A percentile compares a stretch with the other conserved stretches of the same genome.
Evolutionary conservation across 2,797 vertebrate species (phyloP).

Genomic region (Cyprinodon diabolis): DNA sequence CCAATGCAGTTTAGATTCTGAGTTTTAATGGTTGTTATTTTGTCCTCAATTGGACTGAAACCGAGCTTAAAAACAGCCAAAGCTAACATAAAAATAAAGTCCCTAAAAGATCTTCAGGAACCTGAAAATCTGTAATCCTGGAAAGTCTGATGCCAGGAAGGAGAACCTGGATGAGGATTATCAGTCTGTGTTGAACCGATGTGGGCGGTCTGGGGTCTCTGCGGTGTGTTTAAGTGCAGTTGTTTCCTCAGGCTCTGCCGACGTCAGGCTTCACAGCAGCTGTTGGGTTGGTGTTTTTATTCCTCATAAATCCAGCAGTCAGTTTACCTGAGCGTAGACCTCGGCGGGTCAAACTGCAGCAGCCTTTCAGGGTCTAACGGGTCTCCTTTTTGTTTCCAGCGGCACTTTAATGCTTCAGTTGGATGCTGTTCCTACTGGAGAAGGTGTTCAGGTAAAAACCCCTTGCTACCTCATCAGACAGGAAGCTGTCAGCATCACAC

Average conservation of each 20-base stretch:
- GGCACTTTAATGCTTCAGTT: constrained; percentile 81
- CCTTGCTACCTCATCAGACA: neutral
- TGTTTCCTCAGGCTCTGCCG: neutral
- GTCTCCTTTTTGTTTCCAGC: constrained; percentile 55
- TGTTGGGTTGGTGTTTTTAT: neutral
- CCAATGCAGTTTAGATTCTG: no score
- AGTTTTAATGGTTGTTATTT: neutral
- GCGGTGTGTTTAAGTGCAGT: neutral
- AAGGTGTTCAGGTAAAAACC: constrained; percentile 74
- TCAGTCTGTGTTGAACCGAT: neutral
- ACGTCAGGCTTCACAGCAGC: neutral
- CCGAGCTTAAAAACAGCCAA: neutral
- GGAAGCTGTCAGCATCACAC: neutral
- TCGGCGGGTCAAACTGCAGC: neutral
- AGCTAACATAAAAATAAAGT: neutral
- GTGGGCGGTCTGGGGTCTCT: neutral
- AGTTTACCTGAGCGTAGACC: no score
- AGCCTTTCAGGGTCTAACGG: neutral
- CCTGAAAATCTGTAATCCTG: neutral
- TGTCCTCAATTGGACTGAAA: neutral
- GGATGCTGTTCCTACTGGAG: constrained; percentile 83
- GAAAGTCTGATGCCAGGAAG: neutral
- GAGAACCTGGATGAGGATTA: neutral
- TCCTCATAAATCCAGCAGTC: neutral
- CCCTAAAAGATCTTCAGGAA: neutral